These are phyloP conservation scores for Rhingia campestris DNA, from an alignment of 2,888 invertebrate species.

Conservation along the genomic window DNA sequence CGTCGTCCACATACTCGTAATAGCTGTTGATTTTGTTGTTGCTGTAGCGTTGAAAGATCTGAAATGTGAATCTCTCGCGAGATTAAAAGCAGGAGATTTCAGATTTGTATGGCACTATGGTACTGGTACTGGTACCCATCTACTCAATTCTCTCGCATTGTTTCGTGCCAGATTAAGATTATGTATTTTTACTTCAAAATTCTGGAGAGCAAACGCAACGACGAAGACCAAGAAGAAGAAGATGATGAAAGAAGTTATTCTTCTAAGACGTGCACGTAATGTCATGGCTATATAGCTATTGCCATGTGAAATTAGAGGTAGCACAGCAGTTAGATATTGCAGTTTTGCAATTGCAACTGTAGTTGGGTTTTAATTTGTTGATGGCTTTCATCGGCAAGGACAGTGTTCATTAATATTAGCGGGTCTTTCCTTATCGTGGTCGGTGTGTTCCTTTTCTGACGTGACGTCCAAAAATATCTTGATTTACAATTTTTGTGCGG, in stretches of 20 bases:
- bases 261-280: conserved; percentile 25
- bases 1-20: conserved; percentile 14
- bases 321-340: conserved; percentile 36
- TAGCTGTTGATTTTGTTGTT: background rate
- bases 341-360: conserved; percentile 52
- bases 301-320: conserved; percentile 40
- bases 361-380: conserved; percentile 62
- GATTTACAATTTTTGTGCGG: background rate
- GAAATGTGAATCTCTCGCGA: conserved; percentile 17
- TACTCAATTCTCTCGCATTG: conserved; percentile 51
- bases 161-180: conserved; percentile 67
- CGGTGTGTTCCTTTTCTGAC: conserved; percentile 7
- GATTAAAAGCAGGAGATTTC: conserved; percentile 43
- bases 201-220: conserved; percentile 7
- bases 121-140: background rate
- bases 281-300: conserved; percentile 22
- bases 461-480: conserved; percentile 10
- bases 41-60: conserved; percentile 38
- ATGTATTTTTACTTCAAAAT: conserved; percentile 41
- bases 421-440: conserved; percentile 2
- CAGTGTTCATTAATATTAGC: conserved; percentile 63
- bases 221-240: background rate
- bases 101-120: conserved; percentile 13
- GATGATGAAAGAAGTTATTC: conserved; percentile 9
- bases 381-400: conserved; percentile 56